Evolutionary conservation across 2,888 invertebrate genomes (phyloP).

Genomic region (Dascillus cervinus): DNA sequence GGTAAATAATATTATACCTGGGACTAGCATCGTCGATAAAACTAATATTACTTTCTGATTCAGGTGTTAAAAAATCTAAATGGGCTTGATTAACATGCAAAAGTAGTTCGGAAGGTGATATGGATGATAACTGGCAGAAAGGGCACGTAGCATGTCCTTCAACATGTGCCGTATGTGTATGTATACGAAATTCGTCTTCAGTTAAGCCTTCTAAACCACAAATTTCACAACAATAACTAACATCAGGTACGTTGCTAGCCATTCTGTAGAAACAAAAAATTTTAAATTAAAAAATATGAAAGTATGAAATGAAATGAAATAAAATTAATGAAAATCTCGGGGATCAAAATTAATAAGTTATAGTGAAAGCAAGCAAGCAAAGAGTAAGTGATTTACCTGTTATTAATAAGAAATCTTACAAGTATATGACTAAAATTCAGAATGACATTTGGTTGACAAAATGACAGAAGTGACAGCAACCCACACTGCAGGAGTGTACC

Average conservation of each 20-base stretch:
- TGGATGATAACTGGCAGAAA: conserved; percentile 69
- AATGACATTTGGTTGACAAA: not conserved
- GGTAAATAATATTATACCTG: conserved; percentile 23
- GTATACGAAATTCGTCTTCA: conserved; percentile 70
- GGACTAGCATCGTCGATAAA: conserved; percentile 65
- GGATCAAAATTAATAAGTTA: too few species aligned
- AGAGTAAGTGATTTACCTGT: too few species aligned
- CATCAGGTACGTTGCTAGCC: conserved; percentile 50
- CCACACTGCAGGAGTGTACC: conserved; percentile 15
- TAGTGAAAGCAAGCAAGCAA: too few species aligned
- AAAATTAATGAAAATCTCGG: too few species aligned
- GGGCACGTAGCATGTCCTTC: conserved; percentile 74
- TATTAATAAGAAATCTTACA: too few species aligned
- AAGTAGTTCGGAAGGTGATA: conserved; percentile 66
- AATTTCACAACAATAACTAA: conserved; percentile 68
- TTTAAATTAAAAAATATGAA: too few species aligned
- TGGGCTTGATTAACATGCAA: conserved; percentile 80
- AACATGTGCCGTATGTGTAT: conserved; percentile 71
- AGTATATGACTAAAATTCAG: not conserved
- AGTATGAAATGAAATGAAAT: too few species aligned
- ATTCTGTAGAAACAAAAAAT: too few species aligned
- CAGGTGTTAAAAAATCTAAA: conserved; percentile 73
- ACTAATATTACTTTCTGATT: conserved; percentile 62
- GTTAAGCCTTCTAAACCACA: conserved; percentile 77
- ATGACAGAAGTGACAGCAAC: conserved; percentile 17